Percentiles rank a stretch among this genome's conserved stretches.
phyloP scores from a whole-genome alignment of 1,140 invertebrate genomes.

The Lasaia peninsularis region DNA sequence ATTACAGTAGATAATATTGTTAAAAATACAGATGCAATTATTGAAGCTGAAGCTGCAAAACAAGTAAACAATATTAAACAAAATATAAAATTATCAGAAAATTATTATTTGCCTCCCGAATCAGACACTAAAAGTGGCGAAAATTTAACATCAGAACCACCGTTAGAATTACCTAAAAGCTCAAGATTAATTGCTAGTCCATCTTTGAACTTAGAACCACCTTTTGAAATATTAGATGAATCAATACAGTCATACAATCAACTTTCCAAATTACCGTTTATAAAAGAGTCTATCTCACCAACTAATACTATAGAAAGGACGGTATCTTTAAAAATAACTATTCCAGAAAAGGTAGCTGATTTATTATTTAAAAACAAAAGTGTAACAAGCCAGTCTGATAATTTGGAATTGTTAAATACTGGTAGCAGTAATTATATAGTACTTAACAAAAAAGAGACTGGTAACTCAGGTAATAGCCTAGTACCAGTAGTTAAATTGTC shows the following conservation, averaged over 20 bases:
- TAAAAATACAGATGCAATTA: slow-evolving; percentile 49
- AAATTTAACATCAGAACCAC: slow-evolving; percentile 36
- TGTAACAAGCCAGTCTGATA: slow-evolving; percentile 39
- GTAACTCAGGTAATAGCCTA: slow-evolving; percentile 31
- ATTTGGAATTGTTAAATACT: slow-evolving; percentile 63
- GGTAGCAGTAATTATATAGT: slow-evolving; percentile 62
- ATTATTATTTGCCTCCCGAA: slow-evolving; percentile 32
- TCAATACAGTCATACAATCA: slow-evolving; percentile 36
- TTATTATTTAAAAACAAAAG: slow-evolving; percentile 51
- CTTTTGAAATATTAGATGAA: slow-evolving; percentile 34
- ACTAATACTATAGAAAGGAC: slow-evolving; percentile 61
- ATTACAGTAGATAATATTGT: slow-evolving; percentile 56
- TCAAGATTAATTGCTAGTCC: slow-evolving; percentile 39
- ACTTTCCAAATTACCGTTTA: slow-evolving; percentile 52
- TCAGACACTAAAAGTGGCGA: slow-evolving; percentile 42
- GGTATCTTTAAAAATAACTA: slow-evolving; percentile 65
- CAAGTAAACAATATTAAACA: slow-evolving; percentile 37
- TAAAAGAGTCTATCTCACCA: slow-evolving; percentile 42
- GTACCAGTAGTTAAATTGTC: slow-evolving; percentile 55
- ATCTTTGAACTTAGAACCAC: slow-evolving; percentile 52
- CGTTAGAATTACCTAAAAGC: slow-evolving; percentile 34
- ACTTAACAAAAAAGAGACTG: slow-evolving; percentile 45
- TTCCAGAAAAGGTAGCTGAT: slow-evolving; percentile 61
- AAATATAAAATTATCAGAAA: slow-evolving; percentile 33
- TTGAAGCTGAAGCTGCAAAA: slow-evolving; percentile 35